Base-by-base conservation (phyloP, 2,797 vertebrate species). In the Lepidocolaptes lacrymiger region DNA sequence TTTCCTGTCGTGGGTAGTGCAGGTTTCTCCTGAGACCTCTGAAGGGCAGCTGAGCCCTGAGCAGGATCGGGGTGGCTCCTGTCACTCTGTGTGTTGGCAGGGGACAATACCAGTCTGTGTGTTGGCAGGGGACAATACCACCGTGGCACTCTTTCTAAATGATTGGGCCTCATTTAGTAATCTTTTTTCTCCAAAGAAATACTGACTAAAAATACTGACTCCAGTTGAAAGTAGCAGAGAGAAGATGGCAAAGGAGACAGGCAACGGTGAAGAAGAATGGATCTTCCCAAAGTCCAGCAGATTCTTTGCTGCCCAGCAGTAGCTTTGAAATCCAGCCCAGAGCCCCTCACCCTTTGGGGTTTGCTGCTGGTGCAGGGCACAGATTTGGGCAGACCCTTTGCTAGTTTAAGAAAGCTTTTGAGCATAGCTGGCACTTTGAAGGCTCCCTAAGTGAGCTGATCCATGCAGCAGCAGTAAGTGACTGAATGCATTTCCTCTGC, bases 281-380 rank as follows among this genome's bases (percentile, higher is more conserved):
- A 15, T 46, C 80, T 88, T 52, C 52, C 85, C 27, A 6, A 41
- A 54, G 23, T 39, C n/a, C 55, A 27, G 26, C 28, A 26, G n/a
- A 21, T 18, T 10, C 58, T 52, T 32, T 75, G 54, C 54, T 91
- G 41, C 58, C 54, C 66, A 63, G 27, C 39, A 59, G 26, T 14
- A 27, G 26, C 22, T 85, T 12, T 90, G 80, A 46, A 55, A 41
- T 8, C 16, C 24, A 27, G 16, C 37, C 23, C 19, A 12, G 36
- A 77, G 28, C 2, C 0, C 30, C 54, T 72, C 27, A 8, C 2
- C 9, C 27, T 28, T 34, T 28, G 2, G 0, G 2, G 26, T 46
- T 51, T 30, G 27, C 23, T 46, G 54, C 64, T 52, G 20, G 19
- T 20, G 30, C 27, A n/a, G 5, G 17, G 61, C 21, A 5, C 4